These are phyloP conservation scores for Anoplophora glabripennis DNA, from an alignment of 1,140 invertebrate species.

Conservation along the genomic window DNA sequence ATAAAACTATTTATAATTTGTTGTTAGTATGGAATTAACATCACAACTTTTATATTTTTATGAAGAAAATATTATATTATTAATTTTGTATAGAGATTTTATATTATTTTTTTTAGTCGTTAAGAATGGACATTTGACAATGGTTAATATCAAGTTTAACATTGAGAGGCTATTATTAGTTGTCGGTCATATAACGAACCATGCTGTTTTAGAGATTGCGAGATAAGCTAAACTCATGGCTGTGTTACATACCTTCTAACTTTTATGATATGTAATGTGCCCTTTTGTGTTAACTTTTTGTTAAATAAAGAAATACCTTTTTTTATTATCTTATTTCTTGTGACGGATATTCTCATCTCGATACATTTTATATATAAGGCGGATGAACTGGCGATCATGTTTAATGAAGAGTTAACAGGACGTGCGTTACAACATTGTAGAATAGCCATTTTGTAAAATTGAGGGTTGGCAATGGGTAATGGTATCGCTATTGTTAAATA, in stretches of 20 bases:
- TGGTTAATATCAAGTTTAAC: conserved; percentile 33
- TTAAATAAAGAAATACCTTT: conserved; percentile 20
- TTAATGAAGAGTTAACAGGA: conserved; percentile 33
- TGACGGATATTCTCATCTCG: conserved; percentile 3
- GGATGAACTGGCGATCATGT: conserved; percentile 19
- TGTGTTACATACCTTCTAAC: conserved; percentile 38
- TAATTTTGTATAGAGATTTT: conserved; percentile 35
- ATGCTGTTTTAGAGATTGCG: conserved; percentile 26
- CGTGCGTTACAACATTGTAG: conserved; percentile 32
- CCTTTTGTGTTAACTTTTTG: too few species aligned
- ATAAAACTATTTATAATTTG: conserved; percentile 32
- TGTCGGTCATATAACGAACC: conserved; percentile 37
- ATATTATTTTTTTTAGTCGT: conserved; percentile 30
- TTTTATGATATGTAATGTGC: too few species aligned
- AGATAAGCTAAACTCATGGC: conserved; percentile 29
- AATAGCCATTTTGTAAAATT: conserved; percentile 41
- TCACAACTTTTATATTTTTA: conserved; percentile 32
- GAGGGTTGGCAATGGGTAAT: conserved; percentile 42
- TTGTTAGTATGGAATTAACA: conserved; percentile 29
- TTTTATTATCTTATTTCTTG: conserved; percentile 25
- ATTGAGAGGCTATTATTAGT: conserved; percentile 33
- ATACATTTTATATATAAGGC: conserved; percentile 35
- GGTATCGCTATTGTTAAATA: conserved; percentile 45
- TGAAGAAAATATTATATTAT: conserved; percentile 20
- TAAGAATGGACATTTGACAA: conserved; percentile 23